Conservation (phyloP, 2,797 vertebrate genomes). For the Nyctalus aviator region DNA sequence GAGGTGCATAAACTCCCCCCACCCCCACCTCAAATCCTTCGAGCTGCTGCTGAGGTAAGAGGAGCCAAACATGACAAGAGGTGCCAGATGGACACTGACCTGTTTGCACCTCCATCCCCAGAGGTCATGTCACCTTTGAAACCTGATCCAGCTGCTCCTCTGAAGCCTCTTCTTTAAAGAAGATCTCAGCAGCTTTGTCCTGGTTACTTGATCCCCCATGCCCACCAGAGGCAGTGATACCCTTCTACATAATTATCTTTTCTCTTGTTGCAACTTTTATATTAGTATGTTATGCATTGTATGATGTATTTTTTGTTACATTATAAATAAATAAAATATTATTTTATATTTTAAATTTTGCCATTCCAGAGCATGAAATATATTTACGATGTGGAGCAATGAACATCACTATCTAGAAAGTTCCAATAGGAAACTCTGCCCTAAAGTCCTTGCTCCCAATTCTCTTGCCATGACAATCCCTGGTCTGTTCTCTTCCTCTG, state of each 20-base stretch:
- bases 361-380: background rate
- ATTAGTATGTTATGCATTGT: background rate
- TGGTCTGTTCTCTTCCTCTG: background rate
- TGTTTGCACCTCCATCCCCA: background rate
- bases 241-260: rapidly evolving
- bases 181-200: background rate
- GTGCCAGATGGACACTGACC: background rate
- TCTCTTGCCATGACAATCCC: background rate
- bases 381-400: background rate
- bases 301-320: background rate
- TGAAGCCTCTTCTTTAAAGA: background rate
- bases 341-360: background rate
- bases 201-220: background rate
- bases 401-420: background rate
- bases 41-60: background rate
- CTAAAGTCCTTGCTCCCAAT: background rate
- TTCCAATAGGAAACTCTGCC: background rate
- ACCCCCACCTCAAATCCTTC: too few species aligned
- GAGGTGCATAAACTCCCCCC: too few species aligned
- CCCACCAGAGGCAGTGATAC: background rate
- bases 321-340: background rate
- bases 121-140: background rate
- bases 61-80: too few species aligned
- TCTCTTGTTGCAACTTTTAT: rapidly evolving
- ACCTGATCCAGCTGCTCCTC: background rate